Percentiles rank a stretch among this genome's conserved stretches.
These are phyloP conservation scores for Xestia c-nigrum DNA, from an alignment of 2,888 invertebrate species.

Conservation along the genomic window DNA sequence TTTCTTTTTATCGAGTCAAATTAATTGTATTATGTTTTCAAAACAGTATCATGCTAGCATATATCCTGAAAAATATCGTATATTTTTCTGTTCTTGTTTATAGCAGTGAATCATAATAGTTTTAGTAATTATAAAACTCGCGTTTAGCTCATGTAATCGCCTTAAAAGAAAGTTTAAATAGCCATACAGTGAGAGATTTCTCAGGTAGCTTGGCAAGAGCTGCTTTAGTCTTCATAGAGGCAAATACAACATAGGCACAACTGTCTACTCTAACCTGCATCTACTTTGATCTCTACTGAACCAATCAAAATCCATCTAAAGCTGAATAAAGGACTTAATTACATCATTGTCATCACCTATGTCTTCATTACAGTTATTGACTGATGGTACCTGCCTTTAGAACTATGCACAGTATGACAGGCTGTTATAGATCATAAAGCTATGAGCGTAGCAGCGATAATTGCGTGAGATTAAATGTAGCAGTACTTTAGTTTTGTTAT, in stretches of 20 bases:
- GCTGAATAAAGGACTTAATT: conserved; percentile 78
- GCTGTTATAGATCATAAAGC: conserved; percentile 39
- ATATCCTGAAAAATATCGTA: too few species aligned
- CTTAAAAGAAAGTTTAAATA: too few species aligned
- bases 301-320: conserved; percentile 52
- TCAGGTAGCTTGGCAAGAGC: neutral
- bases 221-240: conserved; percentile 9
- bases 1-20: too few species aligned
- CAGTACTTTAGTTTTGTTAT: conserved; percentile 40
- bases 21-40: too few species aligned
- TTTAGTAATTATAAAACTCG: too few species aligned
- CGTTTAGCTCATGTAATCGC: too few species aligned
- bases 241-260: conserved; percentile 5
- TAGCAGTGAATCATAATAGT: too few species aligned
- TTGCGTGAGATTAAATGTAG: conserved; percentile 37
- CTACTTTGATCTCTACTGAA: conserved; percentile 17
- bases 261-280: too few species aligned
- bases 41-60: too few species aligned
- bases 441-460: conserved; percentile 17
- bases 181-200: too few species aligned
- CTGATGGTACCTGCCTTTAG: conserved; percentile 69
- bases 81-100: too few species aligned
- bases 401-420: conserved; percentile 6
- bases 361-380: conserved; percentile 80
- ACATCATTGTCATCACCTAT: conserved; percentile 79